Conservation (phyloP, 1,140 invertebrate species). For the Penaeus vannamei region DNA sequence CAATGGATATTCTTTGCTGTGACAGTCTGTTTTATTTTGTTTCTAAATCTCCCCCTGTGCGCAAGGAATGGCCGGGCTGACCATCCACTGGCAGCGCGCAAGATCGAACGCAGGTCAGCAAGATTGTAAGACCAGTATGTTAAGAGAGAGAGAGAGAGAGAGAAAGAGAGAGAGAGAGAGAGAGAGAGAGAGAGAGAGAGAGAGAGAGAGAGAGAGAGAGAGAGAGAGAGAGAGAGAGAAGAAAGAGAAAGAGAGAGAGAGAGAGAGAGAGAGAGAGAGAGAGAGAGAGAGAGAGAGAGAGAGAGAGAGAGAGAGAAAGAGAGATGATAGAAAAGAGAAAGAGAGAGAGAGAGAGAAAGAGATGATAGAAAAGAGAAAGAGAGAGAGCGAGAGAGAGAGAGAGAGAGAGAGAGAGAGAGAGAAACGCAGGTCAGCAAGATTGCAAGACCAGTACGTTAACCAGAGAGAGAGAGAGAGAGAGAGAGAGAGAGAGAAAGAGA, state of each 20-base stretch:
- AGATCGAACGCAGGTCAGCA: too few species aligned
- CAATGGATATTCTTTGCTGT: too few species aligned
- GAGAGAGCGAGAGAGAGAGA: too few species aligned
- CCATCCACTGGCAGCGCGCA: too few species aligned
- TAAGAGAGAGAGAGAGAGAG: conserved; percentile 11
- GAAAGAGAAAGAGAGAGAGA: too few species aligned
- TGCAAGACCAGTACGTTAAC: too few species aligned
- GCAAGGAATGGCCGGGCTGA: too few species aligned
- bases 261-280: conserved; percentile 5
- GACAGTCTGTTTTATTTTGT: too few species aligned
- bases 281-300: conserved; percentile 4
- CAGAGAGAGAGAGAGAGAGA: not conserved
- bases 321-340: not conserved
- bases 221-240: conserved; percentile 11
- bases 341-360: too few species aligned
- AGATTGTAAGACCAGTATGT: not conserved
- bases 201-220: conserved; percentile 11
- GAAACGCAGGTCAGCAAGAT: too few species aligned
- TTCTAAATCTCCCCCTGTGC: too few species aligned
- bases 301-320: not conserved
- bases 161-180: conserved; percentile 11
- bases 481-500: not conserved
- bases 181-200: conserved; percentile 11
- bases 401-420: conserved; percentile 6
- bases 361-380: too few species aligned